Evolutionary conservation across 2,888 invertebrate species (phyloP).

Genomic region (Erebia aethiops): DNA sequence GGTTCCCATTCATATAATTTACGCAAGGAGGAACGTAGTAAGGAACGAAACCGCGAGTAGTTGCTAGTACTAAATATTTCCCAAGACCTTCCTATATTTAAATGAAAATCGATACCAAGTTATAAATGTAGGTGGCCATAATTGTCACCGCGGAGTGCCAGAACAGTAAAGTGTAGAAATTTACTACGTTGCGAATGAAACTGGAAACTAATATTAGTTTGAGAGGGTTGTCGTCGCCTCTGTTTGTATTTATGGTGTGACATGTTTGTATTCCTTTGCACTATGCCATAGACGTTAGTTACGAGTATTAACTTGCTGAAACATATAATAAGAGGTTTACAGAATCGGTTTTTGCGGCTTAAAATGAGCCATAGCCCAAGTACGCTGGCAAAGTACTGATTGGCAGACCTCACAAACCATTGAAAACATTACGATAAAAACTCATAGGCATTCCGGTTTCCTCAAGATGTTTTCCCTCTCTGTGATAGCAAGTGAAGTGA

Average conservation of each 20-base stretch:
- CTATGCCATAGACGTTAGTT: slow-evolving; percentile 14
- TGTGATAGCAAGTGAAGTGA: no score
- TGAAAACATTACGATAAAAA: no score
- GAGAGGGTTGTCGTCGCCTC: slow-evolving; percentile 50
- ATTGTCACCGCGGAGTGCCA: slow-evolving; percentile 60
- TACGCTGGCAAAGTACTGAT: no score
- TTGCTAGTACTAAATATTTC: slow-evolving; percentile 14
- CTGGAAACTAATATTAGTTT: slow-evolving; percentile 67
- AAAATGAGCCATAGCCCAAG: neutral
- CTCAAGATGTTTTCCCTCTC: no score
- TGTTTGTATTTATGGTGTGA: slow-evolving; percentile 44
- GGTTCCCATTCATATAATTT: no score
- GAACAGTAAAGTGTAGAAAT: slow-evolving; percentile 65
- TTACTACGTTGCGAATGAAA: slow-evolving; percentile 60
- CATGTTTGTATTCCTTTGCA: slow-evolving; percentile 30
- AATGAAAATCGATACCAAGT: slow-evolving; percentile 50
- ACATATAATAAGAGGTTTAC: neutral
- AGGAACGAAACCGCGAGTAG: no score
- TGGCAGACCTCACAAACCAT: no score
- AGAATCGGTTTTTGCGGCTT: neutral
- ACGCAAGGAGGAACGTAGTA: neutral
- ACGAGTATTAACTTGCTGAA: neutral
- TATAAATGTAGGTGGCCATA: slow-evolving; percentile 52
- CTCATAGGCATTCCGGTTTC: no score
- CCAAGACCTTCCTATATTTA: slow-evolving; percentile 45